Evolutionary conservation across 2,797 vertebrate species (phyloP), one percentile per base, ranked within the genome.

Genomic region (Chiropotes sagulatus): DNA sequence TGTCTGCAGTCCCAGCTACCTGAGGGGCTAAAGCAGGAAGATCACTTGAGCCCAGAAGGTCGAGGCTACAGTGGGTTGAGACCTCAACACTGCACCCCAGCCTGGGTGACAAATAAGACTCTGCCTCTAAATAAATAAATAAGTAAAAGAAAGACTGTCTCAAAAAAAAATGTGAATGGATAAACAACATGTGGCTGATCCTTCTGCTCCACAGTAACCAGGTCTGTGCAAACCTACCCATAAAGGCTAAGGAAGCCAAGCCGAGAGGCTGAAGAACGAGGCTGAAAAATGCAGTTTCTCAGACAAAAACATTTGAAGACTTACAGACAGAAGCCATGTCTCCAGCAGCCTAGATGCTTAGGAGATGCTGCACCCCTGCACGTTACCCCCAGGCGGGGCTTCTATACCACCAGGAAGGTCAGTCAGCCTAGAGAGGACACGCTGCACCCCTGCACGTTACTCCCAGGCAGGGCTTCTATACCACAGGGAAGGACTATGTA

Each of bases 141-240:
- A 58, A 28, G 2, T 33, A 33, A 64, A 33, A 61, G 30, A 44
- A 44, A 33, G 61, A n/a, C 14, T n/a, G 7, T 64, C 61, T 64
- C 33, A 26, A 58, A 64, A 64, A 22, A 41, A 3, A 58, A 64
- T 0, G 61, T 64, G 30, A 36, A 76, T 11, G 14, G 44, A 17
- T 7, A 13, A 36, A 57, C 20, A 41, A 33, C 46, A 24, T 4
- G 4, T 2, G 17, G 8, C 4, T 4, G 3, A 15, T 4, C 61
- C 14, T 52, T 54, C 72, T 17, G 41, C 78, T 39, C 67, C 5
- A n/a, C 19, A 72, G 67, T 39, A n/a, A 72, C 19, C 67, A 72
- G 67, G 33, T 72, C 67, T 11, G n/a, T 12, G n/a, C 19, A 72
- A 72, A 72, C 67, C n/a, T 39, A 70, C n/a, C 67, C n/a, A 36